Evolutionary conservation across 2,797 vertebrate species (phyloP), one percentile per base, ranked within the genome.

Genomic region (Tolypeutes matacus): DNA sequence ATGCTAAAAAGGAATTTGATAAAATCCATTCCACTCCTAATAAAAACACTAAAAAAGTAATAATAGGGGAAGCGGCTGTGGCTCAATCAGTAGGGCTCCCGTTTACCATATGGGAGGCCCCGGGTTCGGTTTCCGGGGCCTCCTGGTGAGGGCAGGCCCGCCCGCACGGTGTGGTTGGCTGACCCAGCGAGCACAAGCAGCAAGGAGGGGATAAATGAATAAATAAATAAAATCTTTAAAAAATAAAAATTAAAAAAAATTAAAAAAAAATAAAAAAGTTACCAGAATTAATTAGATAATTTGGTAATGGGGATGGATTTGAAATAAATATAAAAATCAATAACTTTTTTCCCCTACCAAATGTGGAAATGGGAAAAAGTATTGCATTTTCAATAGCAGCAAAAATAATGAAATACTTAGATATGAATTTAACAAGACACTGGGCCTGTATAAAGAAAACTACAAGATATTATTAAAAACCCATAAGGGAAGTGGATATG

Each of bases 241-340:
- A n/a, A n/a, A n/a, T n/a, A n/a, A n/a, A n/a, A n/a, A n/a, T n/a
- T n/a, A n/a, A n/a, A n/a, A n/a, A n/a, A n/a, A n/a, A n/a, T n/a
- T n/a, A n/a, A n/a, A n/a, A n/a, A n/a, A n/a, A n/a, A n/a, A n/a
- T n/a, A n/a, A n/a, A n/a, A n/a, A n/a, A 39, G 39, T 39, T 39
- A 82, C 31, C 25, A 76, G 69, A 64, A 56, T 90, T 91, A 80
- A 90, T 78, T 78, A 46, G 46, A 46, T 46, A 76, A 82, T 90
- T 86, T 81, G 51, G 15, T 76, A 76, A 29, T 70, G 53, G 29
- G 70, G 34, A 53, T 82, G 31, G 25, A 82, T 56, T 90, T 77
- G 78, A 60, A 90, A 90, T 76, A 83, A 13, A 1, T 70, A 14
- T 42, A 67, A 73, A 60, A 27, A 51, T 77, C 17, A 51, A 62